Evolutionary conservation across 2,113 vertebrate species (phyloP), one percentile per base, ranked within the genome.

Genomic region (Neotoma lepida): DNA sequence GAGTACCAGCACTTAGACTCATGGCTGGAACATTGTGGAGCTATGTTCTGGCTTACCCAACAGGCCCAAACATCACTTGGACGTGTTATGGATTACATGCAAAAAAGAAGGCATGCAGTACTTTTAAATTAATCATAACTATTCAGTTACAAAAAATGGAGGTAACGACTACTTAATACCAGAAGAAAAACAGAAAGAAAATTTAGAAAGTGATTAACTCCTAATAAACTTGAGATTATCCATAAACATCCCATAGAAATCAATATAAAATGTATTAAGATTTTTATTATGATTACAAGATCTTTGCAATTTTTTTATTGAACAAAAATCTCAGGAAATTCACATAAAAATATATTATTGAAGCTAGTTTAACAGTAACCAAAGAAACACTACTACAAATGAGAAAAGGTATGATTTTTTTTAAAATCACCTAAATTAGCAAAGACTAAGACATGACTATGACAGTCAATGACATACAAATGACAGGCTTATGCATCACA

Each of bases 241-340:
- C 90, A 58, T 61, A 80, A 93, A 76, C 9, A 88, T 39, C 22
- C 46, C 80, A 17, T 9, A 74, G 39, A 93, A 84, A 88, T 17
- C 61, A 91, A 80, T 39, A 90, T 70, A 82, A 84, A 77, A 10
- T 46, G 77, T 17, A 80, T 4, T 46, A 63, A 8, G 17, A 63
- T 30, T 94, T 80, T 91, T 51, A n/a, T 35, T 86, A 3, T 86
- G 63, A 70, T 93, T 71, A 89, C 1, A 92, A 24, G 14, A 87
- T 35, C 12, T 88, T 86, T 87, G 63, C 2, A 68, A 88, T 39
- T 22, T 22, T 51, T 26, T 86, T 85, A 89, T 58, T 82, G 86
- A 28, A 39, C 9, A 68, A 89, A 86, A 91, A 18, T 35, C 49
- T 93, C 80, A 84, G 56, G 82, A 95, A 95, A 91, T 87, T 71